These are phyloP conservation scores for Siniperca chuatsi DNA, from an alignment of 2,113 vertebrate species.

Conservation along the genomic window DNA sequence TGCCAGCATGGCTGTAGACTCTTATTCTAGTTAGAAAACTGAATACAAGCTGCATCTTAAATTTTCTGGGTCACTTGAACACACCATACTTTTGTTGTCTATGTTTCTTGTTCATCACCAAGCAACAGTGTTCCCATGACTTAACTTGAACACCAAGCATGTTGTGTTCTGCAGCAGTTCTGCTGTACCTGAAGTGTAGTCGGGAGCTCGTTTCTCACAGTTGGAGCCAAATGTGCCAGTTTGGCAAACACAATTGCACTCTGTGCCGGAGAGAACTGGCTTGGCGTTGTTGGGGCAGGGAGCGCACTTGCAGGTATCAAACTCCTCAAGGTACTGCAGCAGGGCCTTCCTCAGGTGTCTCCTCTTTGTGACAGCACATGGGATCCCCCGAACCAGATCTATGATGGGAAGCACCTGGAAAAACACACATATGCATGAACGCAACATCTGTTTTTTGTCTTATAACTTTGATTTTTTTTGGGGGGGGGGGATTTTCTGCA, in stretches of 20 bases:
- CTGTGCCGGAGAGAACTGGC: constrained; percentile 83
- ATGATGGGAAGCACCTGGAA: constrained; percentile 86
- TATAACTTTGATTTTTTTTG: no score
- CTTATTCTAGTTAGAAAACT: no score
- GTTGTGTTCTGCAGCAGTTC: background rate
- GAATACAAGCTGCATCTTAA: no score
- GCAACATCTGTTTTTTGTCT: background rate
- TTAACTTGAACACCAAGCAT: background rate
- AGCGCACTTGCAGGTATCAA: constrained; percentile 89
- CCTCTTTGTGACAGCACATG: constrained; percentile 90
- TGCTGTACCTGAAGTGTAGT: constrained; percentile 85
- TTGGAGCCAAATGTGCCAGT: constrained; percentile 88
- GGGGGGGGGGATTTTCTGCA: background rate
- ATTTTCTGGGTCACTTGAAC: background rate
- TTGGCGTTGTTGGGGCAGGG: constrained; percentile 90
- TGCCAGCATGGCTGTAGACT: no score
- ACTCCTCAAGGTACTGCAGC: constrained; percentile 82
- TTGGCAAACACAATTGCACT: constrained; percentile 91
- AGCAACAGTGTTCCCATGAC: background rate
- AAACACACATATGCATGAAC: background rate
- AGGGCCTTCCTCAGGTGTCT: constrained; percentile 88
- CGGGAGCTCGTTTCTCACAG: constrained; percentile 87
- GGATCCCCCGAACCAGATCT: constrained; percentile 88
- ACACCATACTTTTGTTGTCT: background rate
- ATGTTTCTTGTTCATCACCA: background rate